Percentiles rank a stretch among this genome's conserved stretches.
Conservation (phyloP, 2,888 invertebrate genomes). For the Drosophila gaucha region DNA sequence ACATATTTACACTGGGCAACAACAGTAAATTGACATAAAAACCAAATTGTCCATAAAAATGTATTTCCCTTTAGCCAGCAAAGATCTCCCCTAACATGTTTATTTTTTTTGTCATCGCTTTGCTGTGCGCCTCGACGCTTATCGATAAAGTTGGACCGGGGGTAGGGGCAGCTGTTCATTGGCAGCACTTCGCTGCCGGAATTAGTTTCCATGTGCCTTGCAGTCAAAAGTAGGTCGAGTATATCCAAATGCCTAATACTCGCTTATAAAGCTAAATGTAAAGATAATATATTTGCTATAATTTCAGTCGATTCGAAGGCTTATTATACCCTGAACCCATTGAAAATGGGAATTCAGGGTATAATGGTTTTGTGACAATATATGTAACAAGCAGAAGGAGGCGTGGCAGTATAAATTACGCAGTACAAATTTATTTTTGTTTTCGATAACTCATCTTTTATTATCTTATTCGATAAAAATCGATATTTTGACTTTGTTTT, state of each 20-base stretch:
- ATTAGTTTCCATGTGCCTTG: slow-evolving; percentile 67
- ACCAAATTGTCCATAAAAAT: slow-evolving; percentile 80
- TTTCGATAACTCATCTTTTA: too few relatives aligned
- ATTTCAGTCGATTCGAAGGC: too few relatives aligned
- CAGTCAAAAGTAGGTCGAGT: background rate
- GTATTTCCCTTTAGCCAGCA: slow-evolving; percentile 75
- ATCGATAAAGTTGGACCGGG: slow-evolving; percentile 73
- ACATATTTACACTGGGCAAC: slow-evolving; percentile 74
- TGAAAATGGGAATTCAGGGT: too few relatives aligned
- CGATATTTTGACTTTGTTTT: too few relatives aligned
- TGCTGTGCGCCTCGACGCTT: slow-evolving; percentile 52
- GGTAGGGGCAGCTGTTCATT: slow-evolving; percentile 15
- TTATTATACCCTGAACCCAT: too few relatives aligned
- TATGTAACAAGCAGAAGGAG: too few relatives aligned
- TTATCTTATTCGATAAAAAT: too few relatives aligned
- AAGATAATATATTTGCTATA: too few relatives aligned
- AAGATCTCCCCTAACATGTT: slow-evolving; percentile 54
- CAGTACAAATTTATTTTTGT: too few relatives aligned
- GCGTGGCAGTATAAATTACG: too few relatives aligned
- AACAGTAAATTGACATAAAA: slow-evolving; percentile 79
- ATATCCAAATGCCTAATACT: background rate
- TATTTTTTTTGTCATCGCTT: slow-evolving; percentile 11
- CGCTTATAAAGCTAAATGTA: background rate
- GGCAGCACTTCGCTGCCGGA: slow-evolving; percentile 66
- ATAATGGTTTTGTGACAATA: too few relatives aligned